Base-by-base conservation (phyloP, 2,888 invertebrate genomes). In the Parnassius orleans region DNA sequence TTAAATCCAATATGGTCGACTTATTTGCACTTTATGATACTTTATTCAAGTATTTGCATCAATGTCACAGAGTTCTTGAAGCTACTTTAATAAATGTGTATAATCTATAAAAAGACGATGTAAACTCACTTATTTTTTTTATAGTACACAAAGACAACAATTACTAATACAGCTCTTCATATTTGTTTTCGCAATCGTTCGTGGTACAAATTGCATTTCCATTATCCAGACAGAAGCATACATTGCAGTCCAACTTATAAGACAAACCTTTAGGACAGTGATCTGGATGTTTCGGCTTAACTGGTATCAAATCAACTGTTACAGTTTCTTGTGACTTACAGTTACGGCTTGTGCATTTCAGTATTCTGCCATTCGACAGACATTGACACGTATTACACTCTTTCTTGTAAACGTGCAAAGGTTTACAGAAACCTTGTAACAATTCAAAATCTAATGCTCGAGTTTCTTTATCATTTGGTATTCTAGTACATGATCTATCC, bases 201-300 rank as follows among this genome's bases (percentile, higher is more conserved):
- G 84, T 81, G 0, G 89, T 84, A 68, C 90, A 90, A 10, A 90
- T 66, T 3, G 84, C 81, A 52, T 88, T 86, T 0, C 87, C 88
- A 54, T 83, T 86, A 0, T 72, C 67, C 51, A 88, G 66, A 58
- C 90, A 90, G 64, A 81, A 79, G 61, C 90, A 90, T 46, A 78
- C 57, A 59, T 90, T 90, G 55, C 90, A 90, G 24, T 80, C 80
- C 3, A 88, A 73, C 57, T 74, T 80, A 64, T 84, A 90, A 0
- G 79, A 79, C 12, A 75, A 71, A 0, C 87, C 87, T 56, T 69
- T 75, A 0, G 80, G 79, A 65, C 90, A 90, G 0, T 47, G 9
- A 0, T 66, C 65, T 3, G 66, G 71, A 0, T 74, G 66, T 2
- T 75, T 72, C 44, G 81, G 77, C 0, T 70, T 66, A 1, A 87